These are phyloP conservation scores for Melipona beecheii DNA, from an alignment of 2,888 invertebrate species.

Conservation along the genomic window DNA sequence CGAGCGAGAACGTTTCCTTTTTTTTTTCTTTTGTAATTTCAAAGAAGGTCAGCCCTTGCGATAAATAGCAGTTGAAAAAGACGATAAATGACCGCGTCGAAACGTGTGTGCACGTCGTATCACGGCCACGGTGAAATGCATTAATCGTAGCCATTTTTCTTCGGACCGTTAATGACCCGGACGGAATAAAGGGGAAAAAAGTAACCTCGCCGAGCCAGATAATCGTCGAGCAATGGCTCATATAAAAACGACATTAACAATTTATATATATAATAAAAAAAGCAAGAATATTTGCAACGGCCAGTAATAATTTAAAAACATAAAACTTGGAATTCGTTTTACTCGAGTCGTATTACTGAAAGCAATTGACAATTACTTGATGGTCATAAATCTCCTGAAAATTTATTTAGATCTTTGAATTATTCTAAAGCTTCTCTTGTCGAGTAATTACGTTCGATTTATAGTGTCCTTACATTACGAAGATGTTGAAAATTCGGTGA, in stretches of 20 bases:
- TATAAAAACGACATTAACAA: neutral
- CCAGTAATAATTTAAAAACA: neutral
- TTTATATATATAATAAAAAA: neutral
- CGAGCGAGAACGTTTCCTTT: neutral
- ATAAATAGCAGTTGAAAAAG: conserved; percentile 10
- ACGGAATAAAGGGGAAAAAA: neutral
- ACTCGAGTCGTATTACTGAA: no score
- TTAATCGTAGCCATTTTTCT: conserved; percentile 33
- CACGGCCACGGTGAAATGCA: neutral
- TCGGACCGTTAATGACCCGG: neutral
- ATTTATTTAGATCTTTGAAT: neutral
- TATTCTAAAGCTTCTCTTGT: neutral
- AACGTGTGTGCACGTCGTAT: neutral
- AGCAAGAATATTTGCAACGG: neutral
- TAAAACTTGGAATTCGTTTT: neutral
- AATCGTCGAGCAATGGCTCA: conserved; percentile 7
- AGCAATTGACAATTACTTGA: no score
- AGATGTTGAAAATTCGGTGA: neutral
- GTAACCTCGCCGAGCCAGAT: conserved; percentile 34
- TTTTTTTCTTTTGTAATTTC: neutral
- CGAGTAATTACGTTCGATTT: neutral
- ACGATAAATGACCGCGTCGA: neutral
- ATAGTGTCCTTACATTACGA: neutral
- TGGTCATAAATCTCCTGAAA: no score
- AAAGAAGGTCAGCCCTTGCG: conserved; percentile 18